phyloP scores from a whole-genome alignment of 2,888 invertebrate species.

The Melipona bicolor region DNA sequence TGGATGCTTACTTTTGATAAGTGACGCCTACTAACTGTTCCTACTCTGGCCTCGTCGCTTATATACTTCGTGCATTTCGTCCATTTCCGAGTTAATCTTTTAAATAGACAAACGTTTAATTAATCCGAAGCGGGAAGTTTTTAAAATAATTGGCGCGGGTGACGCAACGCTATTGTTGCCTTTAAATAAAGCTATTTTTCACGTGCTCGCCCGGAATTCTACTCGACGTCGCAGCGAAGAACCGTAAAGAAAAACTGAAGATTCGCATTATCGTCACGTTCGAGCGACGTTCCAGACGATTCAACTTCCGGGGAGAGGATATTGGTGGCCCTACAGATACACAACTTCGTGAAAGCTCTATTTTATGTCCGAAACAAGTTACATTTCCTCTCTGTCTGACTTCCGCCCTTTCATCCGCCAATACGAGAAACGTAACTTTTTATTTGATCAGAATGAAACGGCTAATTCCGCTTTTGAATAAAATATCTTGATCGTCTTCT shows the following conservation, averaged over 20 bases:
- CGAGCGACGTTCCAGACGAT: conserved; percentile 58
- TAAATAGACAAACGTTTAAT: neutral
- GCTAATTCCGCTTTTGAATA: neutral
- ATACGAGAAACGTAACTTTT: conserved; percentile 9
- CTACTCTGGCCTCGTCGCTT: too few relatives aligned
- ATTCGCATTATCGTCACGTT: conserved; percentile 65
- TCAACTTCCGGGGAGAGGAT: conserved; percentile 52
- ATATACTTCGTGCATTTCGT: neutral
- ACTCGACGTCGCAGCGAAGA: conserved; percentile 14
- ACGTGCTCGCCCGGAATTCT: conserved; percentile 16
- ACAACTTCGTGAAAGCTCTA: conserved; percentile 36
- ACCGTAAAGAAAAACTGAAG: conserved; percentile 36
- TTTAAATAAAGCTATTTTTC: conserved; percentile 10
- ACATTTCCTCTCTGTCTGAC: conserved; percentile 9
- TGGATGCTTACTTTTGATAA: neutral
- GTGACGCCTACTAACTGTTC: neutral
- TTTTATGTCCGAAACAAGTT: conserved; percentile 37
- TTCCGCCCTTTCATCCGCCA: neutral
- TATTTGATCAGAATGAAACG: neutral
- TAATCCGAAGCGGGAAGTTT: too few relatives aligned
- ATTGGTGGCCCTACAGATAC: conserved; percentile 39
- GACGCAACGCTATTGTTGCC: neutral
- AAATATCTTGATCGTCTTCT: neutral
- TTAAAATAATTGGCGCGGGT: neutral
- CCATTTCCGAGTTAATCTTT: neutral